phyloP scores from a whole-genome alignment of 53 echinoderm and acorn worm genomes.

The Antedon mediterranea region DNA sequence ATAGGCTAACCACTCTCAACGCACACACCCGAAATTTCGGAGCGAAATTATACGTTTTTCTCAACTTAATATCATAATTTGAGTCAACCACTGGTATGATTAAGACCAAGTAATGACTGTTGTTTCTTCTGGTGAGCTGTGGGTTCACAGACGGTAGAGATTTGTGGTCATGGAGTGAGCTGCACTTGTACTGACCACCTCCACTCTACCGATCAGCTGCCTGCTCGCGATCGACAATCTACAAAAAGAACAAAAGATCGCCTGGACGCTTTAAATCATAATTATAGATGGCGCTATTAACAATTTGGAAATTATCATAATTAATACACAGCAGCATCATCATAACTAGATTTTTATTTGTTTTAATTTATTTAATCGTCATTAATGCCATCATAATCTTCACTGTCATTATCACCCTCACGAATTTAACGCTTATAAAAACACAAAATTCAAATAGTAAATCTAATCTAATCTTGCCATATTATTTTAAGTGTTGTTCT shows the following conservation, averaged over 20 bases:
- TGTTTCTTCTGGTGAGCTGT: not conserved
- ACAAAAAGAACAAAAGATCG: not conserved
- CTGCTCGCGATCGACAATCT: not conserved
- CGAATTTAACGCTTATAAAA: too few species aligned
- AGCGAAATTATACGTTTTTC: not conserved
- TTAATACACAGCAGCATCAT: too few species aligned
- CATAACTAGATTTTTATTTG: too few species aligned
- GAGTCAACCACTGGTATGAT: not conserved
- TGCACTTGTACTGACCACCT: not conserved
- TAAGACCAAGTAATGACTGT: not conserved
- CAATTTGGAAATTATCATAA: too few species aligned
- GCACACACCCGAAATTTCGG: not conserved
- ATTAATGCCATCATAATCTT: too few species aligned
- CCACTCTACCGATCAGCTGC: constrained; percentile 1
- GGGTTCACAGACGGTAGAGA: not conserved
- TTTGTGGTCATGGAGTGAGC: not conserved
- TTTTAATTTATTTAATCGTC: too few species aligned
- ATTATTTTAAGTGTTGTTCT: too few species aligned
- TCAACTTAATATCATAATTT: not conserved
- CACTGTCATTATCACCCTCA: too few species aligned
- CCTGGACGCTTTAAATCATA: not conserved
- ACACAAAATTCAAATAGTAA: too few species aligned
- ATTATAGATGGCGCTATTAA: not conserved
- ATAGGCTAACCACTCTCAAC: not conserved
- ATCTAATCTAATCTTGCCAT: too few species aligned